phyloP scores from a whole-genome alignment of 2,113 vertebrate genomes.

The Riparia riparia region DNA sequence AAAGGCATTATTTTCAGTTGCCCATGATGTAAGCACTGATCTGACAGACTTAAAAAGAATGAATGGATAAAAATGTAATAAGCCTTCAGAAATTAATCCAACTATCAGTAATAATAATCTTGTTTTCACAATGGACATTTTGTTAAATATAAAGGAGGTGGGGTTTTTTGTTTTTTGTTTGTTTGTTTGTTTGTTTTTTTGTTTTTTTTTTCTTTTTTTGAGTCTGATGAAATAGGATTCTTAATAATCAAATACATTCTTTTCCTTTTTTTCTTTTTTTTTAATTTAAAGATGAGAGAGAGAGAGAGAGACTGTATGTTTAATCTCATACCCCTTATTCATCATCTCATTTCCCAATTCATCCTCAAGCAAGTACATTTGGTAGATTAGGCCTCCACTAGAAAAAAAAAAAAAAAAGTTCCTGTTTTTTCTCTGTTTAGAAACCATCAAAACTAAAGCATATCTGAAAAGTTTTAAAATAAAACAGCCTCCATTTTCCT shows the following conservation, averaged over 20 bases:
- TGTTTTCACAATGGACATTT: not conserved
- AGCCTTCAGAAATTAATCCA: slow-evolving; percentile 1
- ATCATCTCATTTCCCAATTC: not conserved
- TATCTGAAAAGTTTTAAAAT: not conserved
- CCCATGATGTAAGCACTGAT: not conserved
- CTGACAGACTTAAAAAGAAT: not conserved
- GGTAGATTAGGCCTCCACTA: not conserved
- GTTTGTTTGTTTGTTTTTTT: too few relatives aligned
- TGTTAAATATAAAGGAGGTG: not conserved
- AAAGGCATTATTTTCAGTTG: not conserved
- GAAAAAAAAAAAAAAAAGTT: not conserved
- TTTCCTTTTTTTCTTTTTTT: not conserved
- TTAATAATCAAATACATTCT: not conserved
- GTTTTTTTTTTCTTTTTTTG: too few relatives aligned
- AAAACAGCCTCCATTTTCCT: not conserved
- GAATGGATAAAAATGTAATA: not conserved
- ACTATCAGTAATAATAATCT: not conserved
- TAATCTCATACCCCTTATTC: not conserved
- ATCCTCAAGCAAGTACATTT: not conserved
- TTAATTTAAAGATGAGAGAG: not conserved
- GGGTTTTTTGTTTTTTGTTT: too few relatives aligned
- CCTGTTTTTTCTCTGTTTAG: not conserved
- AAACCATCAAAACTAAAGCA: not conserved
- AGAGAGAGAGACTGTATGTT: not conserved
- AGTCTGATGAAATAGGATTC: not conserved